These are phyloP conservation scores for Griposia aprilina DNA, from an alignment of 2,888 invertebrate genomes.

Conservation along the genomic window DNA sequence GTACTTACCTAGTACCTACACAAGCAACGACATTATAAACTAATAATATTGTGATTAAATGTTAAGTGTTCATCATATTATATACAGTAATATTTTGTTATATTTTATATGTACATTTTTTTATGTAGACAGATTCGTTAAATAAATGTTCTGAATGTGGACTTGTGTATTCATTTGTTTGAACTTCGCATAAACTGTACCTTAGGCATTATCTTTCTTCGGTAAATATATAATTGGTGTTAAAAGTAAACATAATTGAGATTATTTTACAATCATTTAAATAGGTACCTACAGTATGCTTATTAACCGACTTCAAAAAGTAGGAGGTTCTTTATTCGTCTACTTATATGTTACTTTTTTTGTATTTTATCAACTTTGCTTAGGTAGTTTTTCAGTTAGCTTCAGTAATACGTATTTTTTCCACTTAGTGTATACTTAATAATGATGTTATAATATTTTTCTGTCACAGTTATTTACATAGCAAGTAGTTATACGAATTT, in stretches of 20 bases:
- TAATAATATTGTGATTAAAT: constrained; percentile 63
- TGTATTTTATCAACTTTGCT: too few relatives aligned
- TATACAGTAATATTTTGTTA: constrained; percentile 64
- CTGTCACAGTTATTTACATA: too few relatives aligned
- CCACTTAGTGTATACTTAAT: too few relatives aligned
- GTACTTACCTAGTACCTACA: constrained; percentile 10
- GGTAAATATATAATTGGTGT: neutral
- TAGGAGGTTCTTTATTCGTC: too few relatives aligned
- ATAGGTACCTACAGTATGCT: too few relatives aligned
- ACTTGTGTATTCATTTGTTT: constrained; percentile 48
- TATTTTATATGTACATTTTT: constrained; percentile 67
- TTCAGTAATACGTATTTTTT: too few relatives aligned
- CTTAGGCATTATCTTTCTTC: neutral
- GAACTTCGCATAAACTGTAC: neutral
- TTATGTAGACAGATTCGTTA: constrained; percentile 73
- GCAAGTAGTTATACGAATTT: too few relatives aligned
- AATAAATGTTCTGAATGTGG: constrained; percentile 78
- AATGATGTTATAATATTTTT: too few relatives aligned
- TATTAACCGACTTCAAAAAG: too few relatives aligned
- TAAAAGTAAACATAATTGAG: neutral
- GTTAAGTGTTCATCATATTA: constrained; percentile 62
- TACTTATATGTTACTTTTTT: too few relatives aligned
- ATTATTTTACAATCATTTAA: neutral
- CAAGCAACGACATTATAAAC: constrained; percentile 26
- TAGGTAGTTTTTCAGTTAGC: too few relatives aligned